Base-by-base conservation (phyloP, 2,113 vertebrate genomes). In the Corydoras maculifer region DNA sequence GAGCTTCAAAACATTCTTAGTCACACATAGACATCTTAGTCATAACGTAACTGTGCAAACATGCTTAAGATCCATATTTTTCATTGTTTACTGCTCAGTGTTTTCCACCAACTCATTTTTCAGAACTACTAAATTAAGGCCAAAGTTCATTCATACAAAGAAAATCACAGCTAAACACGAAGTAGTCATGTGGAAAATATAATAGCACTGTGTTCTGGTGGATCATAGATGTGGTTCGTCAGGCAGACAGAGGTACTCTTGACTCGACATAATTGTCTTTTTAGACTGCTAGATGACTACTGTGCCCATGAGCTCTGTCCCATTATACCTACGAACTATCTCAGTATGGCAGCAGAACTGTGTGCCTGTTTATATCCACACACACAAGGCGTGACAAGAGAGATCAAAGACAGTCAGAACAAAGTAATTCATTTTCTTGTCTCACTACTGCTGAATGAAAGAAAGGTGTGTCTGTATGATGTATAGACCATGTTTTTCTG, bases 1-100 rank as follows among this genome's bases (percentile, higher is more conserved):
- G 65, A 72, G 65, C 60, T 35, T 68, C 54, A 64, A 67, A 76
- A 76, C 50, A 25, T 51, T 58, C 55, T 76, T 76, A 76, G 29
- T 65, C 50, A 68, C 55, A 73, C 51, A 55, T 12, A 55, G 49
- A 11, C 4, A 63, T 61, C 50, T 57, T 63, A 72, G 43, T 31
- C 69, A 76, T 51, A 73, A 70, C 32, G 49, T n/a, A 62, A 49
- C 18, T 13, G 63, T 31, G 43, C 50, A 43, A 5, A 50, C 43
- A 69, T 58, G 67, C 30, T 68, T 15, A 69, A 29, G 48, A 49
- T 25, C 29, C n/a, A 25, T 35, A n/a, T 18, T 57, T 58, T 15
- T 12, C 59, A 13, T 61, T 61, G 13, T 60, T 31, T 12, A 60
- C 9, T 11, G 14, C 12, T 13, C 29, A 13, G 59, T 12, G 29